A percentile compares a stretch with the other conserved stretches of the same genome.
Evolutionary conservation across 2,797 vertebrate species (phyloP).

Genomic region (Epinephelus malabaricus): DNA sequence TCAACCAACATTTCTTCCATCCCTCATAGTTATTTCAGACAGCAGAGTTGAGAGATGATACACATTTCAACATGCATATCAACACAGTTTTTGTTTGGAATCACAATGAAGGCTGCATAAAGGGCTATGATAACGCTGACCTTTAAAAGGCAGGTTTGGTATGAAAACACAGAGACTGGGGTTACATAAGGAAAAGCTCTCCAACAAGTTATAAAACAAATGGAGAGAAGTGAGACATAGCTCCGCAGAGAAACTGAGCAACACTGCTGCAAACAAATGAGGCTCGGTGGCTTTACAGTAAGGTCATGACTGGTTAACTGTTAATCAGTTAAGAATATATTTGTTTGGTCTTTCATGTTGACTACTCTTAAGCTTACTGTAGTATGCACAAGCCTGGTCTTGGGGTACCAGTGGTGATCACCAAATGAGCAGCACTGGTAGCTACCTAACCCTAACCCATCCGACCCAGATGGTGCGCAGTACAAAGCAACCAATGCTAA

Average conservation of each 20-base stretch:
- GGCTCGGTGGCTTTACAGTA: too few relatives aligned
- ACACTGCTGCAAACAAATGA: neutral
- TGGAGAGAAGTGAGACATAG: neutral
- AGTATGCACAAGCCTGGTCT: too few relatives aligned
- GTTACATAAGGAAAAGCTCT: slow-evolving; percentile 37
- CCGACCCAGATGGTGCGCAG: too few relatives aligned
- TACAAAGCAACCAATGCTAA: too few relatives aligned
- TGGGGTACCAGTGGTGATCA: too few relatives aligned
- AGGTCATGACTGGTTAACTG: too few relatives aligned
- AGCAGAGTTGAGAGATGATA: slow-evolving; percentile 1
- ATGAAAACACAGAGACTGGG: slow-evolving; percentile 13
- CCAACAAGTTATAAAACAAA: slow-evolving; percentile 16
- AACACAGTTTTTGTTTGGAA: slow-evolving; percentile 36
- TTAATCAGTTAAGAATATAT: too few relatives aligned
- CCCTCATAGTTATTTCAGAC: slow-evolving; percentile 3
- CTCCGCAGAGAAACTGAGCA: neutral
- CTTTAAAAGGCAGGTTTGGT: slow-evolving; percentile 62
- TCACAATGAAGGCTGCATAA: slow-evolving; percentile 44
- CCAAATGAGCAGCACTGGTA: too few relatives aligned
- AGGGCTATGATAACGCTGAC: slow-evolving; percentile 57
- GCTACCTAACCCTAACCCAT: too few relatives aligned
- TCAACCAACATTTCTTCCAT: neutral
- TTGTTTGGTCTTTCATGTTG: too few relatives aligned
- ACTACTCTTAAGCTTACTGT: too few relatives aligned
- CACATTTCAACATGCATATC: slow-evolving; percentile 45